phyloP scores from a whole-genome alignment of 2,797 vertebrate species.

The Meda fulgida region DNA sequence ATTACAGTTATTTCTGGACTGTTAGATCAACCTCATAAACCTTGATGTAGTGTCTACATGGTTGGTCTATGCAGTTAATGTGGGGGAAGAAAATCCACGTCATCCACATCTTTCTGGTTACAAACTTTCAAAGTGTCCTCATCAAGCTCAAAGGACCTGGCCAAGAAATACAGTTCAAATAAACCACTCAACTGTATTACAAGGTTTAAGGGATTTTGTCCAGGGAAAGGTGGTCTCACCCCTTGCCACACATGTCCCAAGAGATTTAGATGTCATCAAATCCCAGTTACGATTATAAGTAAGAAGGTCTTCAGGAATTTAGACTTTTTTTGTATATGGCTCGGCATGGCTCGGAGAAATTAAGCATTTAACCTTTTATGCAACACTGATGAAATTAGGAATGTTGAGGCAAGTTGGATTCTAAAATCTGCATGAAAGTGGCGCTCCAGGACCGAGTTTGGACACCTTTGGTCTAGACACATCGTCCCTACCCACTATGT shows the following conservation, averaged over 20 bases:
- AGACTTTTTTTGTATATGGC: not conserved
- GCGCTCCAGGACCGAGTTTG: no score
- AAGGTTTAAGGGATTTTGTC: not conserved
- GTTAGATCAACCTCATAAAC: slow-evolving; percentile 11
- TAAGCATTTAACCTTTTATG: not conserved
- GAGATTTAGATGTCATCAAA: not conserved
- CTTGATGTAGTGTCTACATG: not conserved
- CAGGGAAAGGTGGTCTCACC: not conserved
- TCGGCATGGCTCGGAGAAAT: not conserved
- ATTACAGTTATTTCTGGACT: slow-evolving; percentile 12
- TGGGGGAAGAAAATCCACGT: not conserved
- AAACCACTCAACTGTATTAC: not conserved
- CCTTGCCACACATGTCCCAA: not conserved
- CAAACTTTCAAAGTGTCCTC: not conserved
- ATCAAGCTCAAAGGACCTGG: not conserved
- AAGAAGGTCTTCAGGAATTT: not conserved
- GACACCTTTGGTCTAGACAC: no score
- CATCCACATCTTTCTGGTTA: not conserved
- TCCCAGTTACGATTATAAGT: not conserved
- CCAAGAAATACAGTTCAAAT: not conserved
- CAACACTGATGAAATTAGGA: not conserved
- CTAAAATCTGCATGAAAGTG: no score
- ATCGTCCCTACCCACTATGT: no score
- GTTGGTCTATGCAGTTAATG: not conserved
- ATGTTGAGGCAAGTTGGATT: no score